Conservation (phyloP, 2,888 invertebrate species). For the Unio pictorum region DNA sequence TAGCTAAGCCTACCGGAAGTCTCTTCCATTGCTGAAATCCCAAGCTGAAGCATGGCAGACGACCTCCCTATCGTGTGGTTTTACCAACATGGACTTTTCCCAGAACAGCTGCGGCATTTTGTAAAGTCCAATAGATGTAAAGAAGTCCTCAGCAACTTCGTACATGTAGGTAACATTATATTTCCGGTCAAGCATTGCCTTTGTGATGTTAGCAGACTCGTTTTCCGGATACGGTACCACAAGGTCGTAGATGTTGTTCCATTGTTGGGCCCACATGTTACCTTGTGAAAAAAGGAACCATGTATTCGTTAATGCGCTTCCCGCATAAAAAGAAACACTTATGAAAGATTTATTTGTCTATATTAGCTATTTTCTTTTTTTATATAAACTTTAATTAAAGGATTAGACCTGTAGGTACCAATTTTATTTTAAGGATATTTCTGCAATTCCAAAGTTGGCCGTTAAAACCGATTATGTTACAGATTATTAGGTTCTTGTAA, state of each 20-base stretch:
- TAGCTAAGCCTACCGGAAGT: conserved; percentile 81
- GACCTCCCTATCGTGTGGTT: conserved; percentile 79
- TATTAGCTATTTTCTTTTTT: too few relatives aligned
- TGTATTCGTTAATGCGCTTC: neutral
- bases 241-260: conserved; percentile 64
- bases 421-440: too few relatives aligned
- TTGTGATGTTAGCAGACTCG: conserved; percentile 82
- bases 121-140: conserved; percentile 75
- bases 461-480: too few relatives aligned
- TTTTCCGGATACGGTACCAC: conserved; percentile 79
- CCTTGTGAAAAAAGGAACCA: conserved; percentile 73
- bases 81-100: conserved; percentile 85
- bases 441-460: too few relatives aligned
- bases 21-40: conserved; percentile 89
- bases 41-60: conserved; percentile 84
- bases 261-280: conserved; percentile 72
- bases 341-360: neutral
- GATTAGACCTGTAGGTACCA: too few relatives aligned
- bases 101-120: conserved; percentile 89
- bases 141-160: conserved; percentile 69
- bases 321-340: neutral
- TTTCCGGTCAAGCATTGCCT: conserved; percentile 77
- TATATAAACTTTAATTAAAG: too few relatives aligned
- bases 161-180: conserved; percentile 76
- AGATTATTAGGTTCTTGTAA: too few relatives aligned